Conservation (phyloP, 2,888 invertebrate species). For the Thereva nobilitata region DNA sequence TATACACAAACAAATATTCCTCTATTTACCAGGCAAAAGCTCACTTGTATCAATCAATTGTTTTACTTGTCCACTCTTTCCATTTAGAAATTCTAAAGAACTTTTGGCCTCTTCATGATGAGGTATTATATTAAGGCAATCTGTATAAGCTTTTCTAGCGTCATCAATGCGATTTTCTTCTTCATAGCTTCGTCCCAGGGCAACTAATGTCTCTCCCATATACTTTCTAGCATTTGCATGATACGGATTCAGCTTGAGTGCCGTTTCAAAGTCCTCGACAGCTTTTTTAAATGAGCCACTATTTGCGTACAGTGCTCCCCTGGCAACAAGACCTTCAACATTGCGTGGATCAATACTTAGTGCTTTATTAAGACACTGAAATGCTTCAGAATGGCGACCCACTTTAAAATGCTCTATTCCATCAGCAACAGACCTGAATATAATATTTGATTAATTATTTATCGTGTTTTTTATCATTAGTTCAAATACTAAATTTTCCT, state of each 20-base stretch:
- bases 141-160: constrained; percentile 81
- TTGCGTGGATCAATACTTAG: constrained; percentile 88
- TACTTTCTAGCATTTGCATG: constrained; percentile 94
- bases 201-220: constrained; percentile 89
- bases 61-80: constrained; percentile 63
- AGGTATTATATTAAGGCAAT: constrained; percentile 80
- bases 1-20: neutral
- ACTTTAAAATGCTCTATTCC: constrained; percentile 94
- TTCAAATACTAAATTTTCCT: neutral
- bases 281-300: constrained; percentile 92
- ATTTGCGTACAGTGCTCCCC: constrained; percentile 91
- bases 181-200: constrained; percentile 84
- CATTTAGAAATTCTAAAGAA: constrained; percentile 78
- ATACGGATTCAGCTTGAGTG: constrained; percentile 82
- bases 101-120: constrained; percentile 86
- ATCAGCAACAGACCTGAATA: constrained; percentile 78
- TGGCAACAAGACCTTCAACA: constrained; percentile 88
- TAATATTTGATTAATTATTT: neutral
- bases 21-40: constrained; percentile 61
- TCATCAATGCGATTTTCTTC: constrained; percentile 85
- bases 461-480: neutral
- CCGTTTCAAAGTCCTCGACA: constrained; percentile 92
- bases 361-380: constrained; percentile 92
- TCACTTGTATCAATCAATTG: constrained; percentile 69
- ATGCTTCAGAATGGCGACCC: constrained; percentile 90